Base-by-base conservation (phyloP, 2,888 invertebrate genomes). In the Cephus nigrinus region DNA sequence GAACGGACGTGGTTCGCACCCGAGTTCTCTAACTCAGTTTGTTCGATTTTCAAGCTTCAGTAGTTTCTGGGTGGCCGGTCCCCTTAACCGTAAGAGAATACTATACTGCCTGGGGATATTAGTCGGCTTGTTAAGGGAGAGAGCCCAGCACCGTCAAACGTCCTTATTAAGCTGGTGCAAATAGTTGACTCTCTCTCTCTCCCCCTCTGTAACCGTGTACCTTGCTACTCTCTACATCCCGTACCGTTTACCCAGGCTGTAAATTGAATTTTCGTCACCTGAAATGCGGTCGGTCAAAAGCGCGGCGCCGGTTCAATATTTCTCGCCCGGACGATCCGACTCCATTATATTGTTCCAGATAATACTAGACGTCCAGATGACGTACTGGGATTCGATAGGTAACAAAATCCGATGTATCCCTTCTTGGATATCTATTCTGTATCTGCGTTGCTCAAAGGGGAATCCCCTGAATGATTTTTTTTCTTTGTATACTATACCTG, bases 11-110 rank as follows among this genome's bases (percentile, higher is more conserved):
- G 78, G 75, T 81, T 84, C 69, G 77, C 73, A 77, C 30, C 71
- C 32, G 76, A 87, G 87, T 88, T 88, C 86, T 86, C 86, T 90
- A 90, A 90, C 88, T 87, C 86, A 89, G 88, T 90, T 90, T 90
- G 87, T 90, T 90, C 88, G 89, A 84, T 90, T 90, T 89, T 90
- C 89, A 88, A 89, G 88, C 88, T 88, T 89, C 88, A 85, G 85
- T 86, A 86, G 85, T 87, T 88, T 85, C 30, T 81, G 83, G 76
- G 81, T 84, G 84, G 80, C 76, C 84, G 34, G 75, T 69, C 76
- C 77, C 76, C 72, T 76, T 75, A 55, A 72, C 79, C 73, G 77
- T 79, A 81, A 80, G 82, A 82, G 81, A 84, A 81, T 79, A 81
- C 78, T 79, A 79, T 78, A 80, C 80, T 85, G 83, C 86, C 85